These are phyloP conservation scores for Psilopsiagon aymara DNA, from an alignment of 2,113 vertebrate species.

Conservation along the genomic window DNA sequence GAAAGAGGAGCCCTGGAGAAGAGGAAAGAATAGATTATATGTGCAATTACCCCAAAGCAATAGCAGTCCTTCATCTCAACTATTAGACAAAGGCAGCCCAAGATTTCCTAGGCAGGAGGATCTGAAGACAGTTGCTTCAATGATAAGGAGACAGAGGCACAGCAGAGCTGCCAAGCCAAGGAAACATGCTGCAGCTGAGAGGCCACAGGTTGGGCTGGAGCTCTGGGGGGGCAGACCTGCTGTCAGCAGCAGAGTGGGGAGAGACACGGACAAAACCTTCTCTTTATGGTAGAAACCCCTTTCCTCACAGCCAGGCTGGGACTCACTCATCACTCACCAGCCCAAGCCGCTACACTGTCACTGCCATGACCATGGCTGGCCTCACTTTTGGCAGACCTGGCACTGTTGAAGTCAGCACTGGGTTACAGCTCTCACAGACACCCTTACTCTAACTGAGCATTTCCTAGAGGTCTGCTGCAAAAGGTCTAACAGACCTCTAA, in stretches of 20 bases:
- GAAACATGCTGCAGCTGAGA: neutral
- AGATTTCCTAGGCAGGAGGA: neutral
- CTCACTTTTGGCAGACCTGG: neutral
- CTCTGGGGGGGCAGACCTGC: neutral
- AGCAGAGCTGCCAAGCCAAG: neutral
- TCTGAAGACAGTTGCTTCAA: neutral
- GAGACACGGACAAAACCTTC: neutral
- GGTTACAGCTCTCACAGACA: neutral
- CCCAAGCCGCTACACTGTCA: neutral
- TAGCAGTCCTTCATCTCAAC: neutral
- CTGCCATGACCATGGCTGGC: fast-evolving
- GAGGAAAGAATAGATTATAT: neutral
- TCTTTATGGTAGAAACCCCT: neutral
- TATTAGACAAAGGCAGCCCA: neutral
- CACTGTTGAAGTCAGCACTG: neutral
- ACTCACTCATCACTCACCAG: neutral
- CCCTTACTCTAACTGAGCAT: neutral
- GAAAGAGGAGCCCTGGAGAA: neutral
- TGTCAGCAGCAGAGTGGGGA: fast-evolving
- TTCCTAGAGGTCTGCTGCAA: neutral
- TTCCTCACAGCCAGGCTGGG: neutral
- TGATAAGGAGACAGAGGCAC: neutral
- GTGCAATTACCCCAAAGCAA: neutral
- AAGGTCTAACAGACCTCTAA: neutral
- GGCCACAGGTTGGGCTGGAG: neutral